phyloP scores from a whole-genome alignment of 2,113 vertebrate species.

The Suricata suricatta region DNA sequence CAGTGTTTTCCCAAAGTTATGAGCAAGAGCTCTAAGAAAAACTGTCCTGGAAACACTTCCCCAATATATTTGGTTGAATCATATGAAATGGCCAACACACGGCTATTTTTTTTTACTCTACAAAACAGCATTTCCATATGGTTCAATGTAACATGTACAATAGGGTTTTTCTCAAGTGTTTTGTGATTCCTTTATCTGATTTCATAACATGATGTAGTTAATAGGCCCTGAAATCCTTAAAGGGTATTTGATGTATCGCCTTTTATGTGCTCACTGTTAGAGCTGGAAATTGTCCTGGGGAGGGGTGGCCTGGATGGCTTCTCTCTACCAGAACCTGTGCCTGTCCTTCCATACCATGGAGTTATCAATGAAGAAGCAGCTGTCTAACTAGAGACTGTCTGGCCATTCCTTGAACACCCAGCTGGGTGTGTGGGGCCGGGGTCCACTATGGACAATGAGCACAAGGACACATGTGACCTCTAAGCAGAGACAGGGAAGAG shows the following conservation, averaged over 20 bases:
- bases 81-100: not conserved
- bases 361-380: not conserved
- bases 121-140: not conserved
- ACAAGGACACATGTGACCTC: not conserved
- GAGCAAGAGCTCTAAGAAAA: conserved; percentile 50
- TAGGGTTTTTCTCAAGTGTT: not conserved
- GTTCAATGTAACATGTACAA: not conserved
- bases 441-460: not conserved
- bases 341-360: not conserved
- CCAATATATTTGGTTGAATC: conserved; percentile 12
- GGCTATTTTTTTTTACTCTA: not conserved
- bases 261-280: not conserved
- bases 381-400: not conserved
- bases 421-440: no score
- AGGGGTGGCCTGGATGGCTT: not conserved
- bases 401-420: not conserved
- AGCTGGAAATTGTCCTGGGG: not conserved
- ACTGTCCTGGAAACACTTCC: conserved; percentile 24
- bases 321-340: not conserved
- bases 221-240: not conserved
- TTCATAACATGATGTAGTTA: not conserved
- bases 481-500: not conserved
- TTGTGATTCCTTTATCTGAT: not conserved
- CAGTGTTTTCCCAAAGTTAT: conserved; percentile 18
- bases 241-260: not conserved